Evolutionary conservation across 2,113 vertebrate species (phyloP).

Genomic region (Poeciliopsis occidentalis): DNA sequence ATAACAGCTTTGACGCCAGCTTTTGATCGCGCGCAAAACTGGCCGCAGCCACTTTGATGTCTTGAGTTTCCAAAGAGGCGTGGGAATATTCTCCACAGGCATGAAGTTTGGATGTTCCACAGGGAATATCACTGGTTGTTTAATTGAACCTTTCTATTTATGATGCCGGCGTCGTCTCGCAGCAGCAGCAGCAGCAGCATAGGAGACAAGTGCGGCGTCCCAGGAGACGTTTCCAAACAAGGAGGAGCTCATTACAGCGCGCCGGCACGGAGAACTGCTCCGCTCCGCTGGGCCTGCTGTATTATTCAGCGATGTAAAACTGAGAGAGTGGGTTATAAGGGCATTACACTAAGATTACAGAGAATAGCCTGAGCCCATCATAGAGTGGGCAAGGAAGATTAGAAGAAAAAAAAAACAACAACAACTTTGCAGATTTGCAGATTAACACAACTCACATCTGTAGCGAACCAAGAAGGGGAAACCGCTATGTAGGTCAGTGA

Average conservation of each 20-base stretch:
- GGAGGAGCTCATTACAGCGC: conserved; percentile 54
- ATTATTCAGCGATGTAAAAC: conserved; percentile 72
- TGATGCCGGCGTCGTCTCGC: conserved; percentile 60
- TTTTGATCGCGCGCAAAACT: conserved; percentile 37
- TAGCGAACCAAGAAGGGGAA: conserved; percentile 41
- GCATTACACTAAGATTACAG: conserved; percentile 78
- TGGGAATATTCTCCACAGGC: conserved; percentile 67
- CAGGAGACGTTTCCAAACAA: conserved; percentile 39
- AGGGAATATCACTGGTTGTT: conserved; percentile 60
- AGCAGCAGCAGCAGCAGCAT: conserved; percentile 25
- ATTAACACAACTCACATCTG: conserved; percentile 70
- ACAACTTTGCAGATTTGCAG: conserved; percentile 63
- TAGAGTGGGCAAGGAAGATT: conserved; percentile 64
- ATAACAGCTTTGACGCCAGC: conserved; percentile 38
- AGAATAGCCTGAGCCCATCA: conserved; percentile 54
- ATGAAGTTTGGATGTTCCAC: conserved; percentile 49
- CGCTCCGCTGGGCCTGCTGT: conserved; percentile 55
- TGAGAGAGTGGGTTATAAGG: conserved; percentile 57
- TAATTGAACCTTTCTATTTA: conserved; percentile 77
- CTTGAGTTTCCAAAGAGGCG: conserved; percentile 44
- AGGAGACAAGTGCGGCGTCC: conserved; percentile 45
- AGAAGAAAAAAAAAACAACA: conserved; percentile 60
- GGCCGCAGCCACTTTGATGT: conserved; percentile 65
- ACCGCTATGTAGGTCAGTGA: conserved; percentile 65
- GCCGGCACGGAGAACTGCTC: conserved; percentile 43